Evolutionary conservation across 1,140 invertebrate species (phyloP), one percentile per base, ranked within the genome.

Genomic region (Drosophila truncata): DNA sequence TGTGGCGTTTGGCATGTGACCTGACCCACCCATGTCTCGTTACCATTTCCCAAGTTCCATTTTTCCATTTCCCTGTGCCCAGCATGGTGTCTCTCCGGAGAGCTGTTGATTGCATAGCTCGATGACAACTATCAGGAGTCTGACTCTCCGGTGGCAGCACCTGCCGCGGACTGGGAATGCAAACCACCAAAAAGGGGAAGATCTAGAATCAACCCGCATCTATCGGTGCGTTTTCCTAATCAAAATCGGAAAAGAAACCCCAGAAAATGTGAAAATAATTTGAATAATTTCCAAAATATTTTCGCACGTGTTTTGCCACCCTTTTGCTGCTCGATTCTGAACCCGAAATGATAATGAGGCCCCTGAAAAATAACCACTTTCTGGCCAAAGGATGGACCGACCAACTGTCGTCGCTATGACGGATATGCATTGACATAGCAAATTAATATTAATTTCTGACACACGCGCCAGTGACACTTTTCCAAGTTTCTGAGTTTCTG

Each of bases 391-490:
- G 18, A 27, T 64, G 70, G 42, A 4, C 78, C 79, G 42, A 4
- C 78, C 79, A 87, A 75, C 78, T 88, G 73, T 75, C 66, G 72
- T 72, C 65, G 70, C 74, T 76, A 85, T 90, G 85, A 90, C 85
- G 85, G 82, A 90, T 78, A 78, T 90, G 81, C 88, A 86, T 85
- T 92, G 86, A 92, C 91, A 91, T 62, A 85, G 82, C 84, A 91
- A 92, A 92, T 92, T 92, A 92, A 91, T 92, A 92, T 92, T 92
- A 92, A 92, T 92, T 92, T 92, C 80, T 86, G 87, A 81, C 84
- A 91, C 91, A 92, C 91, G 91, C 87, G 78, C 64, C 78, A 58
- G 49, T 82, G 88, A 91, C 88, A 91, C 69, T 91, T 82, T 65
- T 74, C 55, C 37, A 20, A 31, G 49, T 46, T 35, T 64, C 39